Base-by-base conservation (phyloP, 2,113 vertebrate genomes). In the Arizona elegans region DNA sequence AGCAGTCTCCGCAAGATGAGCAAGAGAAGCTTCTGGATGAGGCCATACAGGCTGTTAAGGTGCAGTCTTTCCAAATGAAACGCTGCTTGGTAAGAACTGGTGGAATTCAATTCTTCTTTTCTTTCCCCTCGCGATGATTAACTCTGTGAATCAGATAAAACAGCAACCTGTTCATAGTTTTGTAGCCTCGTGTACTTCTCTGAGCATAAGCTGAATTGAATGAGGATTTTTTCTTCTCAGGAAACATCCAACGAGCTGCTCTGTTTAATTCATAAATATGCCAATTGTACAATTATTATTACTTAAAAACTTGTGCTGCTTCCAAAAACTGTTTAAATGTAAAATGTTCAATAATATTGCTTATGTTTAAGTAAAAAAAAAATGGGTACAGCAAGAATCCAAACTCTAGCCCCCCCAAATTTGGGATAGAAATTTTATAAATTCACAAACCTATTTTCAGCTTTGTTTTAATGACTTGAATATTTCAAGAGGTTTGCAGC, bases 11-110 rank as follows among this genome's bases (percentile, higher is more conserved):
- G 81, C 99, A 99, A 97, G 99, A 99, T 93, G 99, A 99, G 91
- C 99, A 99, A 97, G 99, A 99, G 95, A 99, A 99, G 95, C 98
- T 99, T 95, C 96, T 99, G 93, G 99, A 99, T 97, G 99, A 99
- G 98, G 99, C 99, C 2, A 98, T 99, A 93, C 99, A 99, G 97
- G 99, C 99, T 90, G 99, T 99, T 86, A 99, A 99, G 96, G 99
- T 99, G 93, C 99, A 99, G 96, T 99, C 99, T 0, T 99, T 99
- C 96, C 99, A 99, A 96, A 99, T 99, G 99, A 99, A 99, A 95
- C 98, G 99, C 96, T 99, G 99, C 94, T 97, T 99, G 99, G 99
- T 99, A 97, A 98, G 98, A 92, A 29, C 2, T 26, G 29, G 17
- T 6, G 11, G 10, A 1, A 3, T 47, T 10, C 0, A 1, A 8